A percentile compares a stretch with the other conserved stretches of the same genome.
Evolutionary conservation across 2,888 invertebrate genomes (phyloP).

Genomic region (Apamea crenata): DNA sequence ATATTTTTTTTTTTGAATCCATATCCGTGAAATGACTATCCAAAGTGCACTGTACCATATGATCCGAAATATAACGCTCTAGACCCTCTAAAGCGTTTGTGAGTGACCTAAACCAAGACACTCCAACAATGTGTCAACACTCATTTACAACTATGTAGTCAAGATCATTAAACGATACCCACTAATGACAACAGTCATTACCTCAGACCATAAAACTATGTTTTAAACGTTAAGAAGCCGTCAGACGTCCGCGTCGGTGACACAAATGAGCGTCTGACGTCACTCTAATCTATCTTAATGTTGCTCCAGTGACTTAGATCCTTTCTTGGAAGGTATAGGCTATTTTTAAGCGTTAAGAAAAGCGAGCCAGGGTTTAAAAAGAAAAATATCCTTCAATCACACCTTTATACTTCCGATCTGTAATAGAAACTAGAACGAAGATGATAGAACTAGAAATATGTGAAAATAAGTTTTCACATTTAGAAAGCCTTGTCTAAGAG

Average conservation of each 20-base stretch:
- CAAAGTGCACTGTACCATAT: neutral
- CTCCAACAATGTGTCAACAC: neutral
- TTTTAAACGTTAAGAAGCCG: slow-evolving; percentile 23
- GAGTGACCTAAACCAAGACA: neutral
- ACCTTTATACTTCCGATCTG: neutral
- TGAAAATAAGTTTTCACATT: neutral
- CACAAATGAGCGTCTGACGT: slow-evolving; percentile 34
- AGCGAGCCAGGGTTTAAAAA: neutral
- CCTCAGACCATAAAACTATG: slow-evolving; percentile 36
- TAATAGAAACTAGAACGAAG: neutral
- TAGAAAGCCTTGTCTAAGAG: neutral
- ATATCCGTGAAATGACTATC: neutral
- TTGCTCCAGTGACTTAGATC: slow-evolving; percentile 15
- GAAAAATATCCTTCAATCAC: neutral
- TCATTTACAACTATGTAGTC: slow-evolving; percentile 7
- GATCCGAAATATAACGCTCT: no score
- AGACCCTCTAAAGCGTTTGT: no score
- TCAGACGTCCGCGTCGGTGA: slow-evolving; percentile 18
- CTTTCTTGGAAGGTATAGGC: neutral
- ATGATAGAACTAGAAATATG: no score
- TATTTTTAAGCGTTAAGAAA: slow-evolving; percentile 24
- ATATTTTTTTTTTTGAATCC: no score
- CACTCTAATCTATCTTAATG: slow-evolving; percentile 38
- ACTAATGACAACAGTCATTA: slow-evolving; percentile 46
- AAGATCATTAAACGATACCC: slow-evolving; percentile 15